Percentiles rank a stretch among this genome's conserved stretches.
phyloP scores from a whole-genome alignment of 2,113 vertebrate species.

The Scomber colias region DNA sequence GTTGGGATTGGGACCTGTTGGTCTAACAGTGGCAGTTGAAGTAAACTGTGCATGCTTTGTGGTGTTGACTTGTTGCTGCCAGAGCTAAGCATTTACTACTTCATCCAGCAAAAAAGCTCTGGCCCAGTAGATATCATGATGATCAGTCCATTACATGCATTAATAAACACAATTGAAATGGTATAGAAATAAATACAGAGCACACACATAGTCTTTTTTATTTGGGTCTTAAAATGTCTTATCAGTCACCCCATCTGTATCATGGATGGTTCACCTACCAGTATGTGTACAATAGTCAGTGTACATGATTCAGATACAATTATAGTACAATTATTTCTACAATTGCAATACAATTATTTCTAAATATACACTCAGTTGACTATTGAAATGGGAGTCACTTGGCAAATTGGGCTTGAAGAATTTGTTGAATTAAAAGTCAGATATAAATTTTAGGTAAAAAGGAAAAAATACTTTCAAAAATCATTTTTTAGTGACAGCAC shows the following conservation, averaged over 20 bases:
- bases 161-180: neutral
- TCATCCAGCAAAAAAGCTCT: constrained; percentile 31
- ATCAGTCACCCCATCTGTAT: constrained; percentile 6
- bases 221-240: neutral
- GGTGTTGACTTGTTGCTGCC: constrained; percentile 19
- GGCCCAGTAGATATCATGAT: neutral
- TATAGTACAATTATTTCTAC: neutral
- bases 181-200: neutral
- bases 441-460: constrained; percentile 22
- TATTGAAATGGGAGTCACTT: neutral
- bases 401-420: constrained; percentile 3
- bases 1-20: constrained; percentile 42
- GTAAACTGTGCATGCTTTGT: constrained; percentile 62
- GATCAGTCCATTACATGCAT: constrained; percentile 1
- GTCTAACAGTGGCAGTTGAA: constrained; percentile 19
- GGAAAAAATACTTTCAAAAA: constrained; percentile 28
- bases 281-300: constrained; percentile 10
- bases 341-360: neutral
- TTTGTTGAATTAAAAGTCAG: constrained; percentile 13
- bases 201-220: neutral
- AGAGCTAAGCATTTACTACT: constrained; percentile 16
- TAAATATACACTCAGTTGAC: constrained; percentile 1
- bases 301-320: neutral
- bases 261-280: constrained; percentile 19
- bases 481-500: constrained; percentile 31